Base-by-base conservation (phyloP, 2,113 vertebrate species). In the Siniperca chuatsi region DNA sequence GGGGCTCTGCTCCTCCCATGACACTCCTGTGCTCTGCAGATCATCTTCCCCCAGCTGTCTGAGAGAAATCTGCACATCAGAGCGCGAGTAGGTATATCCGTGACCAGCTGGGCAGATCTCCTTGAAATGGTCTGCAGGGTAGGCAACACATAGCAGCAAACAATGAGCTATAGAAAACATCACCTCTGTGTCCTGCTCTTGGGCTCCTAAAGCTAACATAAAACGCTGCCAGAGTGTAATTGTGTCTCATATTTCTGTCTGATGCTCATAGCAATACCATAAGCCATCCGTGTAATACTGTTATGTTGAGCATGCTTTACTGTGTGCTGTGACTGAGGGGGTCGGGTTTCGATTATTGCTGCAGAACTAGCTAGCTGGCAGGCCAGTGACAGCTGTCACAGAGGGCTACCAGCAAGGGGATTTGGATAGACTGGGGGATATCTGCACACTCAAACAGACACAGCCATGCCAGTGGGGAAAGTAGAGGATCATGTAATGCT, bases 41-140 rank as follows among this genome's bases (percentile, higher is more conserved):
- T 97, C 97, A 6, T 96, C 96, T 29, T 95, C 95, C 54, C 97
- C 97, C 1, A 98, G 94, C 88, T 97, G 97, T 79, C 97, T 96
- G 93, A 98, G 91, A 2, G 96, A 97, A 71, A 96, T 94, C 93
- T 96, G 95, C 65, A 96, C 90, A 9, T 96, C 95, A 8, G 96
- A 95, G 79, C 91, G 92, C 0, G 95, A 96, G 92, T 96, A 96
- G 35, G 95, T 96, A 62, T 95, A 96, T 64, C 96, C 96, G 1
- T 96, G 96, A 52, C 96, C 96, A 11, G 94, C 96, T 2, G 96
- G 96, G 88, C 96, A 96, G 91, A 96, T 96, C 90, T 96, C 96
- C 85, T 94, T 96, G 83, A 96, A 96, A 80, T 96, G 94, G 82
- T 95, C 96, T 96, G 92, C 20, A 70, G 89, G 70, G 90, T 18